phyloP scores from a whole-genome alignment of 2,797 vertebrate genomes.

The Meda fulgida region DNA sequence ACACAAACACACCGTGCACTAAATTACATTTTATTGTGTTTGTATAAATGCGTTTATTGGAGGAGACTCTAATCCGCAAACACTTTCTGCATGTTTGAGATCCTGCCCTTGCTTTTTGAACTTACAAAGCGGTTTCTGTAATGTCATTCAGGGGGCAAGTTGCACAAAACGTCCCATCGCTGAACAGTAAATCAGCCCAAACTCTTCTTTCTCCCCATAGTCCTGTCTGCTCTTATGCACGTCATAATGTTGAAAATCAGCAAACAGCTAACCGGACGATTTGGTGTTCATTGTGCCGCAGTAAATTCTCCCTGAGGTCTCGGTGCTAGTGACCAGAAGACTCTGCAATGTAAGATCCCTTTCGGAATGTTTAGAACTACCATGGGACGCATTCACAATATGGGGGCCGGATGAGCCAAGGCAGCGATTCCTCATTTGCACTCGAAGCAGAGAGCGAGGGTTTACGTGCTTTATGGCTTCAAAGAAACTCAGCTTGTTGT shows the following conservation, averaged over 20 bases:
- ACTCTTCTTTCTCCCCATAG: slow-evolving; percentile 18
- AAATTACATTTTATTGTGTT: slow-evolving; percentile 40
- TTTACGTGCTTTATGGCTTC: slow-evolving; percentile 59
- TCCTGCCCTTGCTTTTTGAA: slow-evolving; percentile 44
- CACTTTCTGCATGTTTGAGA: slow-evolving; percentile 1
- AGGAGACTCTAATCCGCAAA: slow-evolving; percentile 1
- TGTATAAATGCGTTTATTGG: slow-evolving; percentile 14
- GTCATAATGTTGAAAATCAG: slow-evolving; percentile 58
- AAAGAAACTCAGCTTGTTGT: slow-evolving; percentile 62
- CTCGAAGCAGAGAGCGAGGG: slow-evolving; percentile 51
- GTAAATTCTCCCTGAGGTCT: slow-evolving; percentile 60
- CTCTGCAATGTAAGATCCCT: slow-evolving; percentile 49
- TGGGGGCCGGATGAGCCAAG: slow-evolving; percentile 50
- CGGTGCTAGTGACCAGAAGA: slow-evolving; percentile 46
- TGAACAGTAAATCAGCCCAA: slow-evolving; percentile 45
- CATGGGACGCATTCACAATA: slow-evolving; percentile 65
- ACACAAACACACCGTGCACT: slow-evolving; percentile 25
- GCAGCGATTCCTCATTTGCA: slow-evolving; percentile 58
- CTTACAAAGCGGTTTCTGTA: slow-evolving; percentile 37
- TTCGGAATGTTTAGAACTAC: slow-evolving; percentile 66
- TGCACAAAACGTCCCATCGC: slow-evolving; percentile 60
- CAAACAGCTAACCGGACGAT: slow-evolving; percentile 66
- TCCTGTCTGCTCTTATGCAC: slow-evolving; percentile 41
- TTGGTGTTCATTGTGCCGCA: slow-evolving; percentile 48
- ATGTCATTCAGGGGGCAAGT: slow-evolving; percentile 56